Conservation (phyloP, 2,888 invertebrate species). For the Drosophila falleni region DNA sequence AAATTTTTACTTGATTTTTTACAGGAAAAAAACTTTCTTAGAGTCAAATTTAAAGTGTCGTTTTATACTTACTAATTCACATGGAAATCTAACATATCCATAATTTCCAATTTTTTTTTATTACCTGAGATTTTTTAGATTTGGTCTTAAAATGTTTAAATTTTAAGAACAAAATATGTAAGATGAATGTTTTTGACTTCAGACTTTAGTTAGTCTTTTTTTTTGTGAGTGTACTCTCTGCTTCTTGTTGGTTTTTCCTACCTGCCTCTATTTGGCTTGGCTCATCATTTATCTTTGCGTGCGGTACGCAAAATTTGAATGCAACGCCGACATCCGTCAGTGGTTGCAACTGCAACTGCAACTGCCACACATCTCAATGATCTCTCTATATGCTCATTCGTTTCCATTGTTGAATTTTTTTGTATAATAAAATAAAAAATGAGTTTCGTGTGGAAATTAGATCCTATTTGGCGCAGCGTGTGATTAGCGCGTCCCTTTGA, state of each 20-base stretch:
- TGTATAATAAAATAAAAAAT: slow-evolving; percentile 5
- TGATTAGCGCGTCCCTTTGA: slow-evolving; percentile 80
- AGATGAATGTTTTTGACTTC: too few relatives aligned
- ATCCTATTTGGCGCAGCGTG: slow-evolving; percentile 82
- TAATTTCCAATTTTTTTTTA: too few relatives aligned
- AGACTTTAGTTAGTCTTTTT: too few relatives aligned
- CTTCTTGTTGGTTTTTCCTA: background rate
- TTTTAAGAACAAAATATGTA: too few relatives aligned
- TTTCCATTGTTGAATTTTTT: slow-evolving; percentile 19
- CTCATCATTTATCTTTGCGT: slow-evolving; percentile 76
- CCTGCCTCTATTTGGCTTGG: slow-evolving; percentile 8
- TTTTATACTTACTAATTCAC: too few relatives aligned
- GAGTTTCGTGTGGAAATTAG: slow-evolving; percentile 79
- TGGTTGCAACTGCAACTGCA: slow-evolving; percentile 39
- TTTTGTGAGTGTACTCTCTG: background rate
- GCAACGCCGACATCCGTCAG: slow-evolving; percentile 57
- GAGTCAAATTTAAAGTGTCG: too few relatives aligned
- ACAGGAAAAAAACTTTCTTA: too few relatives aligned
- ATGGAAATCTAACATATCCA: too few relatives aligned
- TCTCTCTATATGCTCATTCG: slow-evolving; percentile 65
- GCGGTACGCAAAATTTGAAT: slow-evolving; percentile 82
- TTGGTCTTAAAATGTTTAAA: too few relatives aligned
- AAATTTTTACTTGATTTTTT: too few relatives aligned
- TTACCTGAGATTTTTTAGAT: too few relatives aligned
- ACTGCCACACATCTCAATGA: slow-evolving; percentile 50